Percentiles rank a stretch among this genome's conserved stretches.
phyloP scores from a whole-genome alignment of 2,113 vertebrate species.

The Ceyx cyanopectus region DNA sequence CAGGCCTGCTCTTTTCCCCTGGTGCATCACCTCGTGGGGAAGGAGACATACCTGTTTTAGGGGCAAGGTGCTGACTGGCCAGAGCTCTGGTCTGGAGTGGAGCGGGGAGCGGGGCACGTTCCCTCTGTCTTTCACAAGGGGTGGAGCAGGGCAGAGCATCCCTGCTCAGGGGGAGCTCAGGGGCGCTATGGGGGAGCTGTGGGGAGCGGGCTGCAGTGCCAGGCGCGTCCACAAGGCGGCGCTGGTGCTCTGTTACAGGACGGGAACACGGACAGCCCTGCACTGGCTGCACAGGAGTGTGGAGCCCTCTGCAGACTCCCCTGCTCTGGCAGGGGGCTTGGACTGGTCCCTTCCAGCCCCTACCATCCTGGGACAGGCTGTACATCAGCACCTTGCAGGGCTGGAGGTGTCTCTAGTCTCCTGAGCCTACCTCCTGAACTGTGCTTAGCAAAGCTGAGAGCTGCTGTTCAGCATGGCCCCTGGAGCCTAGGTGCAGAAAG shows the following conservation, averaged over 20 bases:
- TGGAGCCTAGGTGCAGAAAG: neutral
- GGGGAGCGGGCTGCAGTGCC: too few relatives aligned
- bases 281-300: too few relatives aligned
- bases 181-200: too few relatives aligned
- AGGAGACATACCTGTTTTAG: too few relatives aligned
- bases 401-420: rapidly evolving
- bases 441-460: neutral
- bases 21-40: rapidly evolving
- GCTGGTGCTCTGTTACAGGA: too few relatives aligned
- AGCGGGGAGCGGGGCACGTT: neutral
- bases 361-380: neutral
- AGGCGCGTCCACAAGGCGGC: too few relatives aligned
- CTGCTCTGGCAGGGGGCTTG: neutral
- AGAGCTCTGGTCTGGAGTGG: neutral
- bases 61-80: neutral
- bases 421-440: neutral
- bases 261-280: too few relatives aligned
- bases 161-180: too few relatives aligned
- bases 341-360: too few relatives aligned
- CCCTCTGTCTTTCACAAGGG: too few relatives aligned
- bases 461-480: neutral
- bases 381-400: rapidly evolving
- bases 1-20: neutral
- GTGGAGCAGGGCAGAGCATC: neutral
- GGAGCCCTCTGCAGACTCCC: too few relatives aligned